Conservation (phyloP, 2,888 invertebrate species). For the Clanis bilineata region DNA sequence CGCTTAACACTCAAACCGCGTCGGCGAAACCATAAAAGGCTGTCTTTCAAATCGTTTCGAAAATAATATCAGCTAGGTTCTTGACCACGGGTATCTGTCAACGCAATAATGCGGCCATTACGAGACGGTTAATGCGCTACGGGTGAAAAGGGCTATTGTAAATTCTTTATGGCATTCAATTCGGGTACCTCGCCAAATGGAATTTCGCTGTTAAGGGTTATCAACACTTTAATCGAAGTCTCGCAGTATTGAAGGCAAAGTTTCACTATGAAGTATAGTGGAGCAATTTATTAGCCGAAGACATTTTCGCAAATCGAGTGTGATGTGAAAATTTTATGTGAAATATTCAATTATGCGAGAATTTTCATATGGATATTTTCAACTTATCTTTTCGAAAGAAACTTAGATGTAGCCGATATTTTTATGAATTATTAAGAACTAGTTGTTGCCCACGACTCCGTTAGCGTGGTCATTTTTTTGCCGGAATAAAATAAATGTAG, state of each 20-base stretch:
- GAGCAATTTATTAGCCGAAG: not conserved
- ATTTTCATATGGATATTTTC: too few relatives aligned
- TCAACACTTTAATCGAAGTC: slow-evolving; percentile 35
- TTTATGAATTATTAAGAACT: too few relatives aligned
- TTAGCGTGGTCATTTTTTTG: too few relatives aligned
- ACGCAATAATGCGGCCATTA: slow-evolving; percentile 39
- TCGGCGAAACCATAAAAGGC: not conserved
- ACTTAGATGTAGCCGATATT: too few relatives aligned
- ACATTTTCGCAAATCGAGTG: slow-evolving; percentile 18
- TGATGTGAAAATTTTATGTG: too few relatives aligned
- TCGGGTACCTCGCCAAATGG: slow-evolving; percentile 52
- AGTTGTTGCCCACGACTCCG: too few relatives aligned
- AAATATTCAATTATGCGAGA: too few relatives aligned
- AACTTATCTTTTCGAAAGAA: too few relatives aligned
- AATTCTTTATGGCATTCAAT: slow-evolving; percentile 49
- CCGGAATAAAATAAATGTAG: too few relatives aligned
- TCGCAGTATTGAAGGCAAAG: slow-evolving; percentile 15
- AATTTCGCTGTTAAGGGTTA: slow-evolving; percentile 51
- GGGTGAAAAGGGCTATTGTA: slow-evolving; percentile 46
- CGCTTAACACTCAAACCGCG: too few relatives aligned
- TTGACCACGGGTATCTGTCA: slow-evolving; percentile 38
- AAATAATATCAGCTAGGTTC: slow-evolving; percentile 3
- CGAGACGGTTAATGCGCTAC: slow-evolving; percentile 39
- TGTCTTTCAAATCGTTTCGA: not conserved
- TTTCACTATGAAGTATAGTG: not conserved